Conservation (phyloP, 2,888 invertebrate species). For the Nematopogon swammerdamellus region DNA sequence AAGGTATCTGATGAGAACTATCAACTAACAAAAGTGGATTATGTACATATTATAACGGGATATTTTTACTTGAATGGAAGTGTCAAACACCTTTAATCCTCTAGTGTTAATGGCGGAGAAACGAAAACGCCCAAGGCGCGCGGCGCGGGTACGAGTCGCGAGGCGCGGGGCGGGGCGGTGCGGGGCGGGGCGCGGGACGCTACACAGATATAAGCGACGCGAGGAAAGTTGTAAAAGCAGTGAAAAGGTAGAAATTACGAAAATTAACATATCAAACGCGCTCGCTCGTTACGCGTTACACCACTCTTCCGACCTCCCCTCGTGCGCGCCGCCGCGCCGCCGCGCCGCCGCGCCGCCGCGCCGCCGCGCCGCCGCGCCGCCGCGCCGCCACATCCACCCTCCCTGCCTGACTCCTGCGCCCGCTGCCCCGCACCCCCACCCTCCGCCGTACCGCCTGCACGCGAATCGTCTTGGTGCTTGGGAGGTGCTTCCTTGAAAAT, state of each 20-base stretch:
- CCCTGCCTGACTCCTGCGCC: too few relatives aligned
- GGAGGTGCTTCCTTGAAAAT: too few relatives aligned
- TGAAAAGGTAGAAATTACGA: conserved; percentile 38
- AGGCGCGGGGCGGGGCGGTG: conserved; percentile 6
- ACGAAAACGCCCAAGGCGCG: conserved; percentile 6
- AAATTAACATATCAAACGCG: conserved; percentile 50
- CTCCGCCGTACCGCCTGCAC: too few relatives aligned
- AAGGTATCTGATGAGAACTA: too few relatives aligned
- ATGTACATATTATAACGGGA: too few relatives aligned
- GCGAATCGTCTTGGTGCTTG: too few relatives aligned
- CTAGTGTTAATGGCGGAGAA: conserved; percentile 5
- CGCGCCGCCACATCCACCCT: too few relatives aligned
- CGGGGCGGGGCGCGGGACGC: conserved; percentile 9
- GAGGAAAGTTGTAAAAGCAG: conserved; percentile 26
- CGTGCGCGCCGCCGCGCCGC: too few relatives aligned
- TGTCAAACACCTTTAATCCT: background rate
- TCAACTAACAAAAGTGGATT: too few relatives aligned
- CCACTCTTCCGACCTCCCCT: conserved; percentile 17
- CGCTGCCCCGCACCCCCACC: too few relatives aligned
- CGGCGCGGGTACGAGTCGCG: conserved; percentile 2
- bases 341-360: too few relatives aligned
- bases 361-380: too few relatives aligned
- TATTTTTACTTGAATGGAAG: background rate
- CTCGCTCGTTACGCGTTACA: conserved; percentile 30
- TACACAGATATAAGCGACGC: conserved; percentile 3